Evolutionary conservation across 2,888 invertebrate genomes (phyloP).

Genomic region (Synergus laeviventris): DNA sequence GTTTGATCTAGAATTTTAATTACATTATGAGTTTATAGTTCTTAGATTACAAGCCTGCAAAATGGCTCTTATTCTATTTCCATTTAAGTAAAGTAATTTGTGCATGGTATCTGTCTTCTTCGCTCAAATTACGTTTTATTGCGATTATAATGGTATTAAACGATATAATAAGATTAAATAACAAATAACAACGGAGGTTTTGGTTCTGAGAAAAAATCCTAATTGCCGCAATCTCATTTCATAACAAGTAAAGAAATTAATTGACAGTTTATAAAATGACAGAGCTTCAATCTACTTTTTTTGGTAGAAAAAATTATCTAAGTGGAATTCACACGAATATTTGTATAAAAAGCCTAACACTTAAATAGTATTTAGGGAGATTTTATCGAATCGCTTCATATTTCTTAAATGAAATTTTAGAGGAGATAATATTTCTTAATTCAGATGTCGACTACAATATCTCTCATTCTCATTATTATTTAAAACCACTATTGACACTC

Average conservation of each 20-base stretch:
- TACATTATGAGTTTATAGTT: constrained; percentile 47
- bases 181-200: constrained; percentile 26
- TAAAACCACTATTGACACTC: neutral
- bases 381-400: neutral
- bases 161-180: constrained; percentile 26
- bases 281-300: neutral
- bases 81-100: constrained; percentile 56
- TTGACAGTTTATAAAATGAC: neutral
- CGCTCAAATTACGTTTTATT: constrained; percentile 41
- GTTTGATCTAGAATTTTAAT: constrained; percentile 42
- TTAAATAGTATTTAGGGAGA: neutral
- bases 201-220: constrained; percentile 7
- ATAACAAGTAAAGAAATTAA: neutral
- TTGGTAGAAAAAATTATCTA: neutral
- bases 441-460: neutral
- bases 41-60: constrained; percentile 54
- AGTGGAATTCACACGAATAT: neutral
- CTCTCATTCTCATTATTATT: neutral
- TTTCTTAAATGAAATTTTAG: neutral
- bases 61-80: constrained; percentile 47
- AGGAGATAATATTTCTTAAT: neutral
- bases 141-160: constrained; percentile 6
- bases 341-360: neutral
- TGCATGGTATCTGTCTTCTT: constrained; percentile 57
- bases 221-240: neutral